These are phyloP conservation scores for Brachyistius frenatus DNA, from an alignment of 2,113 vertebrate species.

Conservation along the genomic window DNA sequence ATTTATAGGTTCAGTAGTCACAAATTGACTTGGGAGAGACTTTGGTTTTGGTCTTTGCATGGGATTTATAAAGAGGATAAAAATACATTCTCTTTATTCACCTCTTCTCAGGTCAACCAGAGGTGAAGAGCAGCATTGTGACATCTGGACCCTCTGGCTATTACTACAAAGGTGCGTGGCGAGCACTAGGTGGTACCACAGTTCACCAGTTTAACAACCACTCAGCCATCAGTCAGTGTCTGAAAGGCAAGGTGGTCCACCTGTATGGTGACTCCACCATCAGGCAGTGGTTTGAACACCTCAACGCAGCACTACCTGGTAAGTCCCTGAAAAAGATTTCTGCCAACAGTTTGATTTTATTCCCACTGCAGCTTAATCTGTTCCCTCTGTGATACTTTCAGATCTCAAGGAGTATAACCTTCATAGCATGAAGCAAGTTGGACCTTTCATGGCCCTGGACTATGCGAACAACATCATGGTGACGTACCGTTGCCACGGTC, in stretches of 20 bases:
- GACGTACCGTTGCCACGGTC: slow-evolving; percentile 89
- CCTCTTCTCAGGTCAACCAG: slow-evolving; percentile 34
- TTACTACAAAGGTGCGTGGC: slow-evolving; percentile 89
- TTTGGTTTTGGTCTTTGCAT: no score
- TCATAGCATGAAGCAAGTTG: slow-evolving; percentile 86
- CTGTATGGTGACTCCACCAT: slow-evolving; percentile 94
- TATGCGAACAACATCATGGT: slow-evolving; percentile 88
- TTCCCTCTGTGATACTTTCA: slow-evolving; percentile 61
- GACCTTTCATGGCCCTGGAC: slow-evolving; percentile 91
- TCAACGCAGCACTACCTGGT: slow-evolving; percentile 89
- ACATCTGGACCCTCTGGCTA: slow-evolving; percentile 86
- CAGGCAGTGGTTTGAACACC: slow-evolving; percentile 94
- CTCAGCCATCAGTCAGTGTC: slow-evolving; percentile 86
- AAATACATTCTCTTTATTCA: neutral
- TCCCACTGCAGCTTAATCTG: neutral
- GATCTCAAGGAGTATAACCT: slow-evolving; percentile 90
- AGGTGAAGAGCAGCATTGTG: neutral
- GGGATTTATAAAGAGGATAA: no score
- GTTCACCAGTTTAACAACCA: slow-evolving; percentile 86
- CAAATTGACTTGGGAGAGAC: no score
- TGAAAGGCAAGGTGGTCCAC: slow-evolving; percentile 88
- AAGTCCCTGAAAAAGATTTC: neutral
- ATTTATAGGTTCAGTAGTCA: no score
- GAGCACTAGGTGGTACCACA: slow-evolving; percentile 73
- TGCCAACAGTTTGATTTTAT: neutral